Evolutionary conservation across 2,888 invertebrate genomes (phyloP).

Genomic region (Cheilosia scutellata): DNA sequence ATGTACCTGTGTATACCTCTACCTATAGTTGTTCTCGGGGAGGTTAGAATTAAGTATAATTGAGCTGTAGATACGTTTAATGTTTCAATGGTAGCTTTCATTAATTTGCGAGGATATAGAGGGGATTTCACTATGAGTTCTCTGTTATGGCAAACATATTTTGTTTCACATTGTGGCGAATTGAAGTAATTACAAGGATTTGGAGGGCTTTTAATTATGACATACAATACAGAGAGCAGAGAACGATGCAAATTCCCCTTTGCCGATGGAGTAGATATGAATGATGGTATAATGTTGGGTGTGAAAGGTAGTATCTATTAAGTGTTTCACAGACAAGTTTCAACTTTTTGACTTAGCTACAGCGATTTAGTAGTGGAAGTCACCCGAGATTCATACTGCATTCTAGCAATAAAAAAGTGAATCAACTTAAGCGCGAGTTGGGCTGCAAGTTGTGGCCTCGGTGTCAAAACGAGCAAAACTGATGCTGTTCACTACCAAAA

Average conservation of each 20-base stretch:
- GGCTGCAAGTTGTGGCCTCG: too few relatives aligned
- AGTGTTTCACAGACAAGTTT: too few relatives aligned
- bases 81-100: slow-evolving; percentile 74
- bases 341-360: too few relatives aligned
- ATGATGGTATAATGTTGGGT: too few relatives aligned
- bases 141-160: slow-evolving; percentile 57
- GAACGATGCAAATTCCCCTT: slow-evolving; percentile 17
- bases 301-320: too few relatives aligned
- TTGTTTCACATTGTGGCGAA: slow-evolving; percentile 52
- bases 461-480: too few relatives aligned
- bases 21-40: slow-evolving; percentile 8
- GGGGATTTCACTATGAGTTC: neutral
- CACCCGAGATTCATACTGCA: too few relatives aligned
- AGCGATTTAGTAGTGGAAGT: too few relatives aligned
- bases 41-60: slow-evolving; percentile 66
- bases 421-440: too few relatives aligned
- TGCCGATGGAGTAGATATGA: too few relatives aligned
- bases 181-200: slow-evolving; percentile 70
- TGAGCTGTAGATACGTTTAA: slow-evolving; percentile 75
- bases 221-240: slow-evolving; percentile 43
- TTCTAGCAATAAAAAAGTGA: too few relatives aligned
- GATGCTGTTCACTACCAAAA: too few relatives aligned
- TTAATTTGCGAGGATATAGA: slow-evolving; percentile 60
- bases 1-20: neutral
- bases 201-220: slow-evolving; percentile 62